Percentiles rank a stretch among this genome's conserved stretches.
phyloP scores from a whole-genome alignment of 2,113 vertebrate genomes.

The Scalopus aquaticus region DNA sequence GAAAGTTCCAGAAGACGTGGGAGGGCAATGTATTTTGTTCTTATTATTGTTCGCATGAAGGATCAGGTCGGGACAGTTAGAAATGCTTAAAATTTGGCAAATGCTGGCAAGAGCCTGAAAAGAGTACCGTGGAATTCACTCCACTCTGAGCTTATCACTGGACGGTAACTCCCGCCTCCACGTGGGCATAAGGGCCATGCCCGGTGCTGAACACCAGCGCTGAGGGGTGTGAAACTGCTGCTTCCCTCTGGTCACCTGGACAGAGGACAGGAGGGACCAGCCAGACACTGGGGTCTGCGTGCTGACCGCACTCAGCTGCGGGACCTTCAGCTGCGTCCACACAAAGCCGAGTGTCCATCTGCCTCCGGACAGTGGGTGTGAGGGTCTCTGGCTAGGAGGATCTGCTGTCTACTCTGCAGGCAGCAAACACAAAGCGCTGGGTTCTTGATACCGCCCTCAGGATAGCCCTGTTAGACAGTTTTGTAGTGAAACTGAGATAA shows the following conservation, averaged over 20 bases:
- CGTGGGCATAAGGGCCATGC: too few relatives aligned
- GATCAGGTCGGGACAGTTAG: not conserved
- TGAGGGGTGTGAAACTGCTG: too few relatives aligned
- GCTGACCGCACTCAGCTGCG: too few relatives aligned
- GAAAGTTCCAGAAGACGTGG: not conserved
- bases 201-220: too few relatives aligned
- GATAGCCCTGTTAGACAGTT: not conserved
- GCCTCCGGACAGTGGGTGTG: not conserved
- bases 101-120: not conserved
- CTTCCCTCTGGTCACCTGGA: not conserved
- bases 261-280: not conserved
- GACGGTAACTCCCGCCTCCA: not conserved
- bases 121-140: not conserved
- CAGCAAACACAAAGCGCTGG: not conserved
- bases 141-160: too few relatives aligned
- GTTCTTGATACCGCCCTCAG: not conserved
- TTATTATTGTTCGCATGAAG: not conserved
- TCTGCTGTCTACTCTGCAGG: not conserved
- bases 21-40: not conserved
- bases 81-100: not conserved
- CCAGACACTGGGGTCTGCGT: not conserved
- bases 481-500: not conserved
- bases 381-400: too few relatives aligned
- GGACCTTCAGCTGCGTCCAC: fast-evolving
- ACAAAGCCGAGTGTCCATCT: too few relatives aligned